These are phyloP conservation scores for Rhamnusium bicolor DNA, from an alignment of 2,888 invertebrate genomes.

Conservation along the genomic window DNA sequence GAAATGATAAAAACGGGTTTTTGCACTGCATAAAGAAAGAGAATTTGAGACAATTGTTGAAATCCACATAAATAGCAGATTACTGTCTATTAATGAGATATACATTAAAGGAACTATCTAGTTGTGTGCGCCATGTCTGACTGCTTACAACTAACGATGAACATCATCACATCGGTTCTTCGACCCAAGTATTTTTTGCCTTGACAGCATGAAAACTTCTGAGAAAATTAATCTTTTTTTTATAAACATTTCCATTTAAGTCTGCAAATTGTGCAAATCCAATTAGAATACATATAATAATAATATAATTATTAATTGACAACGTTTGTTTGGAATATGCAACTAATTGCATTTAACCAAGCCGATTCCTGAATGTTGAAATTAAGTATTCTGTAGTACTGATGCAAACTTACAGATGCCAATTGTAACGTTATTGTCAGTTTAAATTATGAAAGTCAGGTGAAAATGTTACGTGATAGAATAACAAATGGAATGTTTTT, in stretches of 20 bases:
- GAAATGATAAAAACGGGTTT: background rate
- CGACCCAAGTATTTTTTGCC: background rate
- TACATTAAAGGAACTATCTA: background rate
- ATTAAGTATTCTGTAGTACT: too few relatives aligned
- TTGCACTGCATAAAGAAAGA: background rate
- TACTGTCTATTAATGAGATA: background rate
- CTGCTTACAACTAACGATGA: constrained; percentile 14
- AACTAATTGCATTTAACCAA: background rate
- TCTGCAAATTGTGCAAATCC: background rate
- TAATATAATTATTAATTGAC: background rate
- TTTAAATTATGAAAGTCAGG: background rate
- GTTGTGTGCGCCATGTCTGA: background rate
- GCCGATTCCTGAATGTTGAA: background rate
- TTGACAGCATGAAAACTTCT: background rate
- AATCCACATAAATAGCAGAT: background rate
- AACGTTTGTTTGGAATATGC: background rate
- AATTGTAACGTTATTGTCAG: background rate
- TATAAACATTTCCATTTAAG: background rate
- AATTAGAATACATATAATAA: background rate
- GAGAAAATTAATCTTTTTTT: background rate
- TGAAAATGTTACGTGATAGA: background rate
- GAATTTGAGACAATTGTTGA: background rate
- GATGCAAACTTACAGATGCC: background rate
- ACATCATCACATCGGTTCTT: background rate
- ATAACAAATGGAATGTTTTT: background rate